Conservation (phyloP, 53 echinoderm and acorn worm species). For the Apostichopus leukothele region DNA sequence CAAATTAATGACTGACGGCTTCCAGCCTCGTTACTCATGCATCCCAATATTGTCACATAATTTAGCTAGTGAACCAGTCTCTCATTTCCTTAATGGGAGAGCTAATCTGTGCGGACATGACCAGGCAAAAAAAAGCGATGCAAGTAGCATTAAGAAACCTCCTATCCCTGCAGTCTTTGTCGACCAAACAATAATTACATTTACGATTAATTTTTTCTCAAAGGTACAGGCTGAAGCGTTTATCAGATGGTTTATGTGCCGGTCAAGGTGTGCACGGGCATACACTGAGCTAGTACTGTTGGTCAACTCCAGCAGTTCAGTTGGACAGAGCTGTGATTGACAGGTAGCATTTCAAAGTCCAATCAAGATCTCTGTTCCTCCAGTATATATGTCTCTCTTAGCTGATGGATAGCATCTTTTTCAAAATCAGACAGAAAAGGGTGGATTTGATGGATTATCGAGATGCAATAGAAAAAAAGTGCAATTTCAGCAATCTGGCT, state of each 20-base stretch:
- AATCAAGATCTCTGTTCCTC: neutral
- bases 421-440: neutral
- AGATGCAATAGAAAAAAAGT: neutral
- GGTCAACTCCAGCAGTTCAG: neutral
- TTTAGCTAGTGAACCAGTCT: conserved; percentile 37
- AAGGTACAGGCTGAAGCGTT: conserved; percentile 29
- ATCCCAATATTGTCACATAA: conserved; percentile 49
- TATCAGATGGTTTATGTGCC: conserved; percentile 37
- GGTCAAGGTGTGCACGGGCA: conserved; percentile 15
- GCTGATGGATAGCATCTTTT: neutral
- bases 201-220: conserved; percentile 20
- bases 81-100: conserved; percentile 50
- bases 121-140: conserved; percentile 20
- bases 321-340: neutral
- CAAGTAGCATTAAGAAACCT: too few relatives aligned
- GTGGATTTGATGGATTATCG: neutral
- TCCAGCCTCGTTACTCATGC: conserved; percentile 48
- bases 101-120: conserved; percentile 50
- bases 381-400: neutral
- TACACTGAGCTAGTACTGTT: neutral
- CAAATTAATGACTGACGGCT: conserved; percentile 52
- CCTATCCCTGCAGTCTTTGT: conserved; percentile 5
- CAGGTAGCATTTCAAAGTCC: neutral
- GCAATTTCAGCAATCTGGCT: neutral
- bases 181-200: conserved; percentile 46